Evolutionary conservation across 2,797 vertebrate species (phyloP).

Genomic region (Aplochiton taeniatus): DNA sequence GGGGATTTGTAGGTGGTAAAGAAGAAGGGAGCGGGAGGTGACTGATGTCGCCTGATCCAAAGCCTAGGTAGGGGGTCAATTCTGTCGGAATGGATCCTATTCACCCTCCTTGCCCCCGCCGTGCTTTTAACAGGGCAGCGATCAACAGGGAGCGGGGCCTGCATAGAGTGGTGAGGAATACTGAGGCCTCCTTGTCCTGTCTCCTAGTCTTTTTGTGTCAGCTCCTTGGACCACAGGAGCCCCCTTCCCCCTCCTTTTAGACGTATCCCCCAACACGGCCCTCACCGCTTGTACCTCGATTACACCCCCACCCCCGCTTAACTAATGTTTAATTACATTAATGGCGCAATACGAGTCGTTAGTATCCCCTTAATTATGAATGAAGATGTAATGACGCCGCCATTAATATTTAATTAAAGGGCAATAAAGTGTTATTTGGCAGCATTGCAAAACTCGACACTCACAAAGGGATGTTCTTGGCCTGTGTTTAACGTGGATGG

Average conservation of each 20-base stretch:
- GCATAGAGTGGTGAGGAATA: conserved; percentile 15
- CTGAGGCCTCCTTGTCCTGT: conserved; percentile 8
- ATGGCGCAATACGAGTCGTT: conserved; percentile 81
- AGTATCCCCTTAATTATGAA: conserved; percentile 81
- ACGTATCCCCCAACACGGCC: conserved; percentile 23
- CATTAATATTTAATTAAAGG: conserved; percentile 87
- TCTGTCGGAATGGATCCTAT: conserved; percentile 48
- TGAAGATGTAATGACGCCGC: conserved; percentile 79
- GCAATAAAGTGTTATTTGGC: conserved; percentile 86
- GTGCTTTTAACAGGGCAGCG: conserved; percentile 49
- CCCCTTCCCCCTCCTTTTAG: background rate
- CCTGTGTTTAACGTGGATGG: conserved; percentile 62
- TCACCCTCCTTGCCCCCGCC: conserved; percentile 27
- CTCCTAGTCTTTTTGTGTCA: background rate
- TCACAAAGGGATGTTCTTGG: conserved; percentile 77
- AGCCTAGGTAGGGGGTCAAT: conserved; percentile 56
- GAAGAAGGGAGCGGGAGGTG: conserved; percentile 6
- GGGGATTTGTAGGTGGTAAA: background rate
- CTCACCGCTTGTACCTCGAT: background rate
- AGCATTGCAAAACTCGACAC: conserved; percentile 81
- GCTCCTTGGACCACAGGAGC: background rate
- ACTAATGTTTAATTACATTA: conserved; percentile 83
- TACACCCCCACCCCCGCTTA: conserved; percentile 42
- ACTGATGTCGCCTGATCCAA: conserved; percentile 46
- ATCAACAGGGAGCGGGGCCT: conserved; percentile 32